A percentile compares a stretch with the other conserved stretches of the same genome.
Conservation (phyloP, 2,888 invertebrate species). For the Chouioia cunea region DNA sequence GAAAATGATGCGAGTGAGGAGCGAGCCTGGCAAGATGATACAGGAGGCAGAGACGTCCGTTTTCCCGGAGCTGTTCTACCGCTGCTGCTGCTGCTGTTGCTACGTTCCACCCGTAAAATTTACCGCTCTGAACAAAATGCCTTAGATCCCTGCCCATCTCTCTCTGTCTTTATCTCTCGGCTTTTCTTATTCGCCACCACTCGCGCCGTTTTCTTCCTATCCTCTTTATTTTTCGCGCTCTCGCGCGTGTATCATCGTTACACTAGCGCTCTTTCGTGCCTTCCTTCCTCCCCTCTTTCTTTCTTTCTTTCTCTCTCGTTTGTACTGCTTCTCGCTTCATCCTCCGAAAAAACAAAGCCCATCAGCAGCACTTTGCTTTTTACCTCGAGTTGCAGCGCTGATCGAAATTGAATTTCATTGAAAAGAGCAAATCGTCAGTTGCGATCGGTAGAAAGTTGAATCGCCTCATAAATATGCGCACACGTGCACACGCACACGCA, state of each 20-base stretch:
- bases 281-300: constrained; percentile 5
- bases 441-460: no score
- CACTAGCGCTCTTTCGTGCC: neutral
- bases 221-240: constrained; percentile 9
- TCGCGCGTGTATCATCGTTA: neutral
- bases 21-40: constrained; percentile 14
- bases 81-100: neutral
- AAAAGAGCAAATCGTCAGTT: no score
- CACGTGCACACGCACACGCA: no score
- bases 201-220: neutral
- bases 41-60: constrained; percentile 3
- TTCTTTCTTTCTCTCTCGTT: neutral
- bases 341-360: neutral
- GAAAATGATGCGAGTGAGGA: constrained; percentile 7
- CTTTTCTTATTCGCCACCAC: constrained; percentile 8
- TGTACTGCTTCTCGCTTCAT: neutral
- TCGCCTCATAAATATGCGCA: no score
- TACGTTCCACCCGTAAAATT: constrained; percentile 12
- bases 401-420: no score
- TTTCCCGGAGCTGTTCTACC: constrained; percentile 3
- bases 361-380: neutral
- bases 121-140: constrained; percentile 22
- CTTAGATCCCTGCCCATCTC: neutral
- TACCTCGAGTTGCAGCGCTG: neutral
- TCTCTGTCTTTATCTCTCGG: constrained; percentile 3